These are phyloP conservation scores for Drosophila greeni DNA, from an alignment of 2,888 invertebrate genomes.

Conservation along the genomic window DNA sequence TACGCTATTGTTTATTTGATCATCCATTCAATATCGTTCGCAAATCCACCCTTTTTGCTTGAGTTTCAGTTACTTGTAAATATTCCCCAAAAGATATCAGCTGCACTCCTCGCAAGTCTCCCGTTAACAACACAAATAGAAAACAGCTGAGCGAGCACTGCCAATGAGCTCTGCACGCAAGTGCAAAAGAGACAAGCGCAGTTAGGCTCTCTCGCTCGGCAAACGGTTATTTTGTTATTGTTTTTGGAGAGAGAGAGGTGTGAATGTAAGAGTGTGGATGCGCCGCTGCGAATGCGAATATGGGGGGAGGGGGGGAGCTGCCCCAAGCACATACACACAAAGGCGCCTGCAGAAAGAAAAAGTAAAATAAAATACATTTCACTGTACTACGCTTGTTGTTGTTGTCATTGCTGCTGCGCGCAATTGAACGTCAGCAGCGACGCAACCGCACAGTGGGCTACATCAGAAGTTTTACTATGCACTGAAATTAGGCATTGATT, in stretches of 20 bases:
- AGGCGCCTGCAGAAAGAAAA: slow-evolving; percentile 35
- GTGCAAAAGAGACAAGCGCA: slow-evolving; percentile 22
- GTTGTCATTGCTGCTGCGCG: slow-evolving; percentile 55
- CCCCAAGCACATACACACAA: slow-evolving; percentile 5
- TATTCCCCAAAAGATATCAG: slow-evolving; percentile 42
- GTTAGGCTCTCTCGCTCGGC: slow-evolving; percentile 8
- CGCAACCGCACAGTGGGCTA: slow-evolving; percentile 31
- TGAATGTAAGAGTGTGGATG: slow-evolving; percentile 16
- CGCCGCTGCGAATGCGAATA: slow-evolving; percentile 14
- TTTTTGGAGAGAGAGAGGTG: slow-evolving; percentile 19
- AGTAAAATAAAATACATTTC: slow-evolving; percentile 47
- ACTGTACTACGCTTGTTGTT: slow-evolving; percentile 35
- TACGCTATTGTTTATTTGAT: not conserved
- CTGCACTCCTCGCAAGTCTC: slow-evolving; percentile 46
- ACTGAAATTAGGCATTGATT: no score
- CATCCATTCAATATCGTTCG: not conserved
- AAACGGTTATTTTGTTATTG: slow-evolving; percentile 29
- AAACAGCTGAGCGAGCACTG: slow-evolving; percentile 36
- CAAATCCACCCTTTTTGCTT: not conserved
- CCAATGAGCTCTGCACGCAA: slow-evolving; percentile 14
- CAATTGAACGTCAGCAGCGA: slow-evolving; percentile 63
- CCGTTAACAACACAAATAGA: slow-evolving; percentile 34
- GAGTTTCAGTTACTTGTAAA: slow-evolving; percentile 18
- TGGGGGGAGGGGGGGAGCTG: slow-evolving; percentile 27
- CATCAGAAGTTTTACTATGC: not conserved